Base-by-base conservation (phyloP, 2,113 vertebrate genomes). In the Gasterosteus nipponicus region DNA sequence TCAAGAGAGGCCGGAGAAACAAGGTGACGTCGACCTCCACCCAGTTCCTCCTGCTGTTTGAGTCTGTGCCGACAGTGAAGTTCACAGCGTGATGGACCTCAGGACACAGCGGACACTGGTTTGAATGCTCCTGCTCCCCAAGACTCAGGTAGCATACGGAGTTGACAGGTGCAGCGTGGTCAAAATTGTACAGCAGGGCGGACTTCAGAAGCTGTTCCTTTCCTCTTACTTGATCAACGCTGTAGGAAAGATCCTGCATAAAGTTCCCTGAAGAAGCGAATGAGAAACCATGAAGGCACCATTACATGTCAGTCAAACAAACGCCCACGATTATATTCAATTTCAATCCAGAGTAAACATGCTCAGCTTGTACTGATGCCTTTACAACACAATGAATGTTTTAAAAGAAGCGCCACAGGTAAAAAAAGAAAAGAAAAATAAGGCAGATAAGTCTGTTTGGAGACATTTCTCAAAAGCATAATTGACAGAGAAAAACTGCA, bases 131-230 rank as follows among this genome's bases (percentile, higher is more conserved):
- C 1, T 81, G 88, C 59, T 95, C 94, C 57, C 88, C 89, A 0
- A 95, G 78, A 39, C 90, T 90, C 44, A 99, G 80, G 80, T 90
- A 92, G 81, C 96, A 96, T 29, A 53, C 44, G n/a, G 94, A 95
- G 0, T 79, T 84, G 3, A 90, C 35, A 2, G 94, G 85, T 14
- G 75, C 19, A 4, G 87, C 77, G 9, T 84, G 92, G 83, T 95
- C 93, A 35, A 96, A 92, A 59, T 94, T 94, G 75, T 96, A 98
- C 2, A 99, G 93, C 90, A 99, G 86, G 76, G 97, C 94, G 0
- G 97, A 97, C 90, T 96, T 97, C 63, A 97, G 89, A 19, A 97
- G 87, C 79, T 94, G 93, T 75, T 99, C 98, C 14, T 95, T 91
- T 35, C 90, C 81, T 71, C 95, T 93, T 2, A 99, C 94, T 39